Evolutionary conservation across 2,113 vertebrate species (phyloP), one percentile per base, ranked within the genome.

Genomic region (Ammodytes dubius): DNA sequence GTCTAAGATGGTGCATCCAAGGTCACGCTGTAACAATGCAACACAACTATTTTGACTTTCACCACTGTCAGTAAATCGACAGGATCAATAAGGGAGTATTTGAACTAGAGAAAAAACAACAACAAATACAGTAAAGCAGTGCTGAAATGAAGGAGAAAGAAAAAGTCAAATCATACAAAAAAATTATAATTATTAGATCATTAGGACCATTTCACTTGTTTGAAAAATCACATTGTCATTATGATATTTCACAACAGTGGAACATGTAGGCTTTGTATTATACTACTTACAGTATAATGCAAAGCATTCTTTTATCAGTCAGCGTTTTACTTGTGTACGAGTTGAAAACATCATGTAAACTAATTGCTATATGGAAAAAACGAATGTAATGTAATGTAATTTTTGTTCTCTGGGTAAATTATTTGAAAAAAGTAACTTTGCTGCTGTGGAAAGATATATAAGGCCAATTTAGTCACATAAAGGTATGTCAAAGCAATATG

Each of bases 1-100:
- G 79, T 87, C 68, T 77, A 87, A 65, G 69, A 83, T 68, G 74
- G 66, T 71, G 66, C 53, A 73, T 85, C 70, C 63, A 61, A 87
- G 87, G 64, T 91, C 84, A 93, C 85, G 87, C 65, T 19, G 72
- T 88, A 91, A 85, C 81, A 82, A 86, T 75, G 80, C 65, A 89
- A 92, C 87, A 86, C 68, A 46, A 82, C 82, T 84, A 83, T 27
- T 86, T 72, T 79, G 78, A 91, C 74, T 61, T 42, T 10, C 68
- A 49, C 79, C 67, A 82, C 63, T 70, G 76, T 81, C 79, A 69
- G 76, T 78, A 86, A 87, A 85, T 86, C 66, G 87, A 60, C 12
- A 56, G 40, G 54, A 86, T 83, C 47, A 71, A 56, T 67, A n/a
- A 4, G 42, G 47, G 54, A 47, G 15, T n/a, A 79, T 79, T 61